phyloP scores from a whole-genome alignment of 2,113 vertebrate species.

The Sterrhoptilus dennistouni region DNA sequence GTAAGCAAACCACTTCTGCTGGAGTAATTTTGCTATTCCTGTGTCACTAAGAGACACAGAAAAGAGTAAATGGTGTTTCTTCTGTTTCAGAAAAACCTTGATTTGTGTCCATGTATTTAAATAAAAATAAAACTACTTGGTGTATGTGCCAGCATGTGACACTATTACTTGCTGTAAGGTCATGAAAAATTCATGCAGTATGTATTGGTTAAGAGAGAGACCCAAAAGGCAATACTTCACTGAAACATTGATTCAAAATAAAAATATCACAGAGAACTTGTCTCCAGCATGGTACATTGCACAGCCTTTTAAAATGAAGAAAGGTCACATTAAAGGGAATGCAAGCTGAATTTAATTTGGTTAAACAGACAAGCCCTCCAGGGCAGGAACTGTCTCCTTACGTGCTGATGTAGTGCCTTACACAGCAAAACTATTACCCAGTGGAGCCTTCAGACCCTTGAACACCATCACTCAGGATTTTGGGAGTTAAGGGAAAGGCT shows the following conservation, averaged over 20 bases:
- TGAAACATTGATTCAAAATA: conserved; percentile 15
- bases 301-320: neutral
- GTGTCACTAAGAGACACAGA: neutral
- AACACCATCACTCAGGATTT: neutral
- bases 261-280: neutral
- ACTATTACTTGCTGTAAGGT: neutral
- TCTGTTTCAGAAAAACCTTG: neutral
- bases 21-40: neutral
- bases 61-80: neutral
- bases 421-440: neutral
- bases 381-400: neutral
- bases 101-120: neutral
- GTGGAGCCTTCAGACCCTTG: neutral
- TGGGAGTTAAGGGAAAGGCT: neutral
- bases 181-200: neutral
- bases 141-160: neutral
- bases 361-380: neutral
- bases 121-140: neutral
- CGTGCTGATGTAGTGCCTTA: accelerated
- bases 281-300: neutral
- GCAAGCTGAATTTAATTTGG: neutral
- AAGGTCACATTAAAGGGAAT: neutral
- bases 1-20: neutral
- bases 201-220: neutral
- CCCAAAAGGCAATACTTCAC: neutral